Evolutionary conservation across 2,888 invertebrate species (phyloP), one percentile per base, ranked within the genome.

Genomic region (Scaptomyza caliginosa): DNA sequence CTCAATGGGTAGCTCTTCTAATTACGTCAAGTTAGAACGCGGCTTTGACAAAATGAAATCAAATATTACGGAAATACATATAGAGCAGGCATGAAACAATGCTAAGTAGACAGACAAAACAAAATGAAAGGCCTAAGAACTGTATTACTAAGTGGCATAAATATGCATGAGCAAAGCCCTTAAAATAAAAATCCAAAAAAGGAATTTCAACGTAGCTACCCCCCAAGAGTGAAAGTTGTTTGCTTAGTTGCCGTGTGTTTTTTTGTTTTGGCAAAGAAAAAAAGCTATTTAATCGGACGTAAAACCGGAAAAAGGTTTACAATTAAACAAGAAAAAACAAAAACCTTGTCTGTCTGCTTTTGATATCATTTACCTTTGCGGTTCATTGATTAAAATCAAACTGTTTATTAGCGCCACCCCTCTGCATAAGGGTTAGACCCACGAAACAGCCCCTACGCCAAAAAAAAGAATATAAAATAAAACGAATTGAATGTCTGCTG

Each of bases 321-420:
- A 82, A 87, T 87, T 83, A 82, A 73, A 39, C 42, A 49, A 55
- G 34, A 48, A 36, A 52, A 49, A n/a, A 38, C 40, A 34, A 24
- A 38, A 49, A 60, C 17, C 2, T 40, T 70, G 70, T 64, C 77
- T 70, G 80, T 42, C 70, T 59, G 67, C 42, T 43, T 66, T 49
- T 32, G 54, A 68, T 51, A 57, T 63, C 34, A 50, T 43, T 54
- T 60, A 50, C 43, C 39, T 88, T 77, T 83, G 83, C 74, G 83
- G 77, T 79, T 83, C 83, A 88, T 87, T 88, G 88, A 88, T 83
- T 88, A 77, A 88, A 79, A 89, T 89, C 88, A 77, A 87, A 86
- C 79, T 83, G 73, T 79, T 83, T 77, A 80, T 69, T 66, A 85
- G 65, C 81, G 58, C 67, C 68, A 77, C 62, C 67, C 73, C 55